These are phyloP conservation scores for Drosophila melanogaster DNA, from an alignment of 1,140 invertebrate genomes.

Conservation along the genomic window Release_6_plus_ISO1_MT NC_004354.4:9534001-9534500, in stretches of 20 bases:
- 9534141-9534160: slow-evolving; percentile 59
- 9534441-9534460: slow-evolving; percentile 28
- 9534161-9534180: slow-evolving; percentile 62
- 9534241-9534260: slow-evolving; percentile 69
- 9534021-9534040: slow-evolving; percentile 26
- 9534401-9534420: slow-evolving; percentile 1
- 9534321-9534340: neutral
- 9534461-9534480: slow-evolving; percentile 20
- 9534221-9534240: slow-evolving; percentile 65
- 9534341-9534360: too few relatives aligned
- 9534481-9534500: slow-evolving; percentile 21
- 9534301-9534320: neutral
- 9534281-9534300: neutral
- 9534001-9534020: slow-evolving; percentile 72
- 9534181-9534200: slow-evolving; percentile 72
- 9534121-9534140: slow-evolving; percentile 63
- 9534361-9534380: too few relatives aligned
- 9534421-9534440: neutral
- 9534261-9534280: slow-evolving; percentile 1
- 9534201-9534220: slow-evolving; percentile 61
- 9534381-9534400: slow-evolving; percentile 1
- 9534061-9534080: neutral
- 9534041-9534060: too few relatives aligned
- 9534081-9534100: slow-evolving; percentile 62
- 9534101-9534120: slow-evolving; percentile 70